Evolutionary conservation across 2,888 invertebrate genomes (phyloP), one percentile per base, ranked within the genome.

Genomic region (Chrysolina haemoptera): DNA sequence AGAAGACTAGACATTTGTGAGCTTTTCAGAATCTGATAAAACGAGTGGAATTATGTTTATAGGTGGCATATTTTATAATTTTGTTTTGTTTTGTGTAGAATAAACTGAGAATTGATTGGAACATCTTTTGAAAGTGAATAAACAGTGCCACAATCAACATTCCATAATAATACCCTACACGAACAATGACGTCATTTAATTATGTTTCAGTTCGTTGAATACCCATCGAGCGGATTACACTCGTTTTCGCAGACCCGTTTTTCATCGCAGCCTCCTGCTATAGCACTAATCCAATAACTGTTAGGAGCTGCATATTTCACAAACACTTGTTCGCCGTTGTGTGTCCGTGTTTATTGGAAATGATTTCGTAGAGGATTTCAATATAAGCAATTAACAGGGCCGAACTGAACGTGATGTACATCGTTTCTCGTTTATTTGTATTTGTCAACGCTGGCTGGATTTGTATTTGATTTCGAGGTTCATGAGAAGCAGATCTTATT

Each of bases 321-420:
- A 50, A 50, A 50, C 50, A 50, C 50, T 50, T 50, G 50, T 50
- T 50, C 50, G 16, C 18, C 18, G 18, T 50, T 5, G 50, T 50
- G 46, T 16, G 50, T 6, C 10, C 18, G 48, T 50, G 48, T 50
- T 50, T 50, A 50, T 50, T 16, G 48, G n/a, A 16, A 50, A 50
- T 50, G 48, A 50, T 50, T 14, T 14, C 48, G 48, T n/a, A 14
- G 16, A 50, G 16, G 55, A 41, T 40, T 53, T 35, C 55, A 68
- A 68, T 68, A 41, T 14, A 70, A 71, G 65, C 66, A 71, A 71
- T 71, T 66, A 71, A 59, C 35, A 65, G 14, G 27, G 20, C 22
- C 48, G 41, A 64, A 16, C 43, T 16, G 71, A 55, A 71, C 71
- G 71, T 71, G 71, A 59, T 71, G 46, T 71, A 71, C 64, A 18